These are phyloP conservation scores for Caenorhabditis elegans DNA, from an alignment of 1,140 invertebrate genomes.

Conservation along the genomic window DNA sequence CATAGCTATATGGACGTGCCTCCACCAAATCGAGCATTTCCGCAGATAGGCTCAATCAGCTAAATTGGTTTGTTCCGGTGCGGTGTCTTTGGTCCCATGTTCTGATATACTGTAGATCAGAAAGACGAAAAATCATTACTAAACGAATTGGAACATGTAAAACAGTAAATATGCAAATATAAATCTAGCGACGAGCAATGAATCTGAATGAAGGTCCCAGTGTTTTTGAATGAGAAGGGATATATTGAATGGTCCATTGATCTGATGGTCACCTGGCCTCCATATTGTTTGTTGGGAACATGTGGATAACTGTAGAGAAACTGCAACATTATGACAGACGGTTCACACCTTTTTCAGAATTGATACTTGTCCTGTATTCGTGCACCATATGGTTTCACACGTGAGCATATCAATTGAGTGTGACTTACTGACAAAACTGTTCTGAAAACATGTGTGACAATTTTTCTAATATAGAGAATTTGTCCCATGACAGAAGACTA, in stretches of 20 bases:
- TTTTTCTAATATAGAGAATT: no score
- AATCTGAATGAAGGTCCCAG: constrained; percentile 6
- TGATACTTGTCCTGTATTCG: background rate
- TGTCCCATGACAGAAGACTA: no score
- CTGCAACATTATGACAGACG: background rate
- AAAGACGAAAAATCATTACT: background rate
- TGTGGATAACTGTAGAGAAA: background rate
- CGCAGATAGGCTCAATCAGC: background rate
- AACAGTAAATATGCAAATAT: constrained; percentile 5
- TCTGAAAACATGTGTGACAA: no score
- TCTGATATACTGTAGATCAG: background rate
- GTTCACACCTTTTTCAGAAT: constrained; percentile 30
- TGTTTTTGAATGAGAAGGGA: background rate
- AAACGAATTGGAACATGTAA: constrained; percentile 2
- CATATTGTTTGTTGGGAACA: background rate
- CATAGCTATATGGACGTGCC: background rate
- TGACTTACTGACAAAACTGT: background rate
- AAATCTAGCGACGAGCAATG: constrained; percentile 4
- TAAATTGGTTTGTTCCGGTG: constrained; percentile 31
- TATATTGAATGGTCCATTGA: background rate
- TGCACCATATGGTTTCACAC: background rate
- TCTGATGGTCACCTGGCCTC: background rate
- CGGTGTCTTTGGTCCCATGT: background rate
- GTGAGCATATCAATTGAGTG: background rate
- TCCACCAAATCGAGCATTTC: background rate